Evolutionary conservation across 1,140 invertebrate species (phyloP), one percentile per base, ranked within the genome.

Genomic region (Leptestheria dahalacensis): DNA sequence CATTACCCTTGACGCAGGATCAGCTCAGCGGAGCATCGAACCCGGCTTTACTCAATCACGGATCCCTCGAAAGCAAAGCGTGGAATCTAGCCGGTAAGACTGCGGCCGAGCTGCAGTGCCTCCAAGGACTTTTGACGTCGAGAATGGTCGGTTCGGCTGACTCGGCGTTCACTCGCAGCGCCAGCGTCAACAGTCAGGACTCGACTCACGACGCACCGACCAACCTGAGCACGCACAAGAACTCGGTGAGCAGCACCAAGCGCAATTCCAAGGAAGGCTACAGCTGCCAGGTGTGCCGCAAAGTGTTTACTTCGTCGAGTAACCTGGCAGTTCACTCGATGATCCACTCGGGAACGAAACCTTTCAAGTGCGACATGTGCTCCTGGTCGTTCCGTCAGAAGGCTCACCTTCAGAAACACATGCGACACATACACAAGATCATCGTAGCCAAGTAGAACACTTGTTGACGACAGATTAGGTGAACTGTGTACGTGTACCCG

Each of bases 381-480:
- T 86, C 83, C 50, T 76, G 85, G 9, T 76, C 85, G 50, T 89
- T 89, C 66, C 77, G 84, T 3, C 88, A 88, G 67, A 88, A 88
- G 67, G 82, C 82, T 15, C 61, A 62, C 50, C 41, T 62, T 18
- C 61, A 62, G 41, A 62, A 62, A 46, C 61, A 62, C 54, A 62
- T 62, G 61, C 53, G 61, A 11, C 61, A 62, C 26, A 62, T 62
- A 21, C 61, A 62, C 24, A 62, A 62, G 51, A 60, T 60, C 21
- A 60, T 60, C 29, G 58, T 60, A 12, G 58, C 51, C 28, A 60
- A 60, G 26, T 60, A 41, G 15, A 15, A 41, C 33, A 41, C n/a
- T 9, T 9, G 15, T 41, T 41, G 33, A 41, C 6, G 33, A 6
- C 6, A 41, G 33, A 15, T 9, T 41, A 9, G 6, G 6, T 41